Evolutionary conservation across 2,797 vertebrate species (phyloP).

Genomic region (Cyprinodon diabolis): DNA sequence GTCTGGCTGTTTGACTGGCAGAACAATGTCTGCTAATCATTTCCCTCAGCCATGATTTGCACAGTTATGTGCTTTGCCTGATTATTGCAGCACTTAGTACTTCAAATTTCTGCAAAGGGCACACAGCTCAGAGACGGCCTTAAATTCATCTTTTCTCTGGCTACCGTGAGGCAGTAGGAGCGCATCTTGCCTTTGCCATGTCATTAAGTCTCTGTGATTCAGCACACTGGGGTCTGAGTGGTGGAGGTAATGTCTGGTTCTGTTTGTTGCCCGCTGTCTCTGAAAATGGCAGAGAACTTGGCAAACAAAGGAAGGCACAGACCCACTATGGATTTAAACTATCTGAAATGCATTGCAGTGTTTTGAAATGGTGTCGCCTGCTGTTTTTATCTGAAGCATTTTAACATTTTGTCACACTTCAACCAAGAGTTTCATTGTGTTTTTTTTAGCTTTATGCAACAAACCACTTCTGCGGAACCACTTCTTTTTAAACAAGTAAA

Average conservation of each 20-base stretch:
- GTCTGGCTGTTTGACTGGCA: slow-evolving; percentile 44
- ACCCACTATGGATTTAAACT: slow-evolving; percentile 61
- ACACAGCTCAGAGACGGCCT: slow-evolving; percentile 37
- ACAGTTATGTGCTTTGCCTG: slow-evolving; percentile 41
- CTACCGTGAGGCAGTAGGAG: slow-evolving; percentile 62
- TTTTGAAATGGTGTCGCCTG: slow-evolving; percentile 43
- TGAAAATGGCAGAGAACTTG: slow-evolving; percentile 45
- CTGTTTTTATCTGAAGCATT: slow-evolving; percentile 28
- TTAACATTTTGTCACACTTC: neutral
- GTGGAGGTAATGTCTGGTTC: slow-evolving; percentile 65
- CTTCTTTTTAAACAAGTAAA: no score
- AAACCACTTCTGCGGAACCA: no score
- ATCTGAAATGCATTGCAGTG: slow-evolving; percentile 68
- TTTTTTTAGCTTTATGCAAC: neutral
- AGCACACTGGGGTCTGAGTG: slow-evolving; percentile 55
- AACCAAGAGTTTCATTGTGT: neutral
- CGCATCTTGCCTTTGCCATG: slow-evolving; percentile 53
- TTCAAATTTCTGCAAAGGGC: slow-evolving; percentile 55
- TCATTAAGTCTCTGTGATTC: slow-evolving; percentile 58
- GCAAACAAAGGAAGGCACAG: slow-evolving; percentile 39
- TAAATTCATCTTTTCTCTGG: slow-evolving; percentile 59
- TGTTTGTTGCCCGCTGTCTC: slow-evolving; percentile 54
- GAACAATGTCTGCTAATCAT: slow-evolving; percentile 52
- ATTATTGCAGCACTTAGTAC: slow-evolving; percentile 50
- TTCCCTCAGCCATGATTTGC: slow-evolving; percentile 27